These are phyloP conservation scores for Phragmatobia fuliginosa DNA, from an alignment of 2,888 invertebrate genomes.

Conservation along the genomic window DNA sequence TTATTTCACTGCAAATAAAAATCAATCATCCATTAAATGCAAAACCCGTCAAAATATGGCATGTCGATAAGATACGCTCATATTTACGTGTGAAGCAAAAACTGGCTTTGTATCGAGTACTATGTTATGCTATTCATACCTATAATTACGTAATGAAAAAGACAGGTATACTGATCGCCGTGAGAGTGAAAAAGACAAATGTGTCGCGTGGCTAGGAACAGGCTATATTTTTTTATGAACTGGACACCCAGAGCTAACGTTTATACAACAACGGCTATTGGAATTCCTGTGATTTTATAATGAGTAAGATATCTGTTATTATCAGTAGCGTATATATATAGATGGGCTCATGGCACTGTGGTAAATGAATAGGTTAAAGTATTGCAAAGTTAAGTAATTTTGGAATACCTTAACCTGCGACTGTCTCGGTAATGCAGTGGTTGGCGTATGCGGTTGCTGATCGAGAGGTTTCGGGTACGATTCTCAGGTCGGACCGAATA, in stretches of 20 bases:
- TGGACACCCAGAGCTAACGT: constrained; percentile 37
- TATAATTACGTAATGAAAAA: constrained; percentile 23
- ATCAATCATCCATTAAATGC: constrained; percentile 30
- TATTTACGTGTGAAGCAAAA: constrained; percentile 44
- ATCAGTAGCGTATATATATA: background rate
- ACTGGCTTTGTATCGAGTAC: constrained; percentile 52
- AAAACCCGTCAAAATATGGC: constrained; percentile 27
- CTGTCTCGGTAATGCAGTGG: too few relatives aligned
- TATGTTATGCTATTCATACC: constrained; percentile 37
- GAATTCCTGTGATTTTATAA: constrained; percentile 9
- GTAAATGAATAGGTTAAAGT: too few relatives aligned
- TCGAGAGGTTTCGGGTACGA: too few relatives aligned
- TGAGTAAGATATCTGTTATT: background rate
- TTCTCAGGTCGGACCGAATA: too few relatives aligned
- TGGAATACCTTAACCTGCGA: too few relatives aligned
- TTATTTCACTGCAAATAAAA: constrained; percentile 28
- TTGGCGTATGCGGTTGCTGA: too few relatives aligned
- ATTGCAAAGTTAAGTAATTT: too few relatives aligned
- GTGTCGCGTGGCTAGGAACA: constrained; percentile 51
- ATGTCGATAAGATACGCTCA: constrained; percentile 37
- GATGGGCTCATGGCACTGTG: too few relatives aligned
- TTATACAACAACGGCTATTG: constrained; percentile 18
- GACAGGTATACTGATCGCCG: background rate
- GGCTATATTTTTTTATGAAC: constrained; percentile 38
- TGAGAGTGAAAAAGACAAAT: constrained; percentile 36